Evolutionary conservation across 2,113 vertebrate genomes (phyloP), one percentile per base, ranked within the genome.

Genomic region (Forbesichthys papilliferus): DNA sequence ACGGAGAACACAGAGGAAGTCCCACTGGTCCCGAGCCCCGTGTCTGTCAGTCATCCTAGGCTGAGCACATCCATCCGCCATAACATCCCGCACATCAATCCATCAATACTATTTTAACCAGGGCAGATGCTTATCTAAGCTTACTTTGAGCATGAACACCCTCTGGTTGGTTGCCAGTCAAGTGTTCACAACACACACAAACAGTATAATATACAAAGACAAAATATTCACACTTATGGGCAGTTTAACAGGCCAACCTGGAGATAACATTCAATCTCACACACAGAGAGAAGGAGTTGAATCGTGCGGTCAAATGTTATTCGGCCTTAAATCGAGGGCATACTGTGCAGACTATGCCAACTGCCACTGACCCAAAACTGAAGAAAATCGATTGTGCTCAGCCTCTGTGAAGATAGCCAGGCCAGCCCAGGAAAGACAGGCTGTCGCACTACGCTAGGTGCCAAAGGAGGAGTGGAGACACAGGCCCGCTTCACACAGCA

Each of bases 341-440:
- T 57, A 69, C 77, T 52, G 48, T 85, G 69, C 61, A 76, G 63
- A 71, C 71, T 68, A 80, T 83, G 73, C 82, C 66, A 52, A 57
- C 53, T 69, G 48, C 49, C 48, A 71, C 36, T 60, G 27, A 85
- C 48, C 52, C 9, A 68, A 51, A 58, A 57, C 20, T 56, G 61
- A 51, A 58, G 55, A 63, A 48, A 27, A 46, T 59, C 7, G 10
- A 56, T 59, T 9, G 9, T 53, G 49, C 73, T 27, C 67, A 68
- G 49, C 14, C 61, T 76, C 55, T 55, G 48, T 60, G 61, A 54
- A 34, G 13, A 73, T 48, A 74, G 62, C 67, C 67, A 76, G 65
- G 16, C 54, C 16, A 3, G 54, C n/a, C 54, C 54, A 56, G 54
- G 54, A 16, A 56, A 62, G 66, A 54, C 18, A 54, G 42, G 56